phyloP scores from a whole-genome alignment of 2,113 vertebrate genomes.

The Meleagris gallopavo region DNA sequence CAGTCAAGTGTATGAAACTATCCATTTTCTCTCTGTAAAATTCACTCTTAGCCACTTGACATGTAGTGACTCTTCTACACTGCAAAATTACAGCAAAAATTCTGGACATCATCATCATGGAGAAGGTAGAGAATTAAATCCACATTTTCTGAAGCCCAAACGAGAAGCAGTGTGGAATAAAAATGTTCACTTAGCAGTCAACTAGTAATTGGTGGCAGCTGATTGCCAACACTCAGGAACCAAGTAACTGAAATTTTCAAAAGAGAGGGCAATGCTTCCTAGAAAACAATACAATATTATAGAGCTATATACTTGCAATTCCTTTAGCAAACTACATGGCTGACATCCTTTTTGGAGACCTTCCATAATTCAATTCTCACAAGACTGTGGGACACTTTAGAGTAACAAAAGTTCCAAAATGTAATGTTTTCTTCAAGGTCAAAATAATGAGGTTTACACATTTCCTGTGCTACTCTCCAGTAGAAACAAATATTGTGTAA shows the following conservation, averaged over 20 bases:
- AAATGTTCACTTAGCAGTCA: background rate
- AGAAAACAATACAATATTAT: background rate
- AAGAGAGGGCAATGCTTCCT: background rate
- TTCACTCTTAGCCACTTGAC: background rate
- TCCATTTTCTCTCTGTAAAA: background rate
- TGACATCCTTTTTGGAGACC: background rate
- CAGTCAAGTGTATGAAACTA: background rate
- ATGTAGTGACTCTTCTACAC: background rate
- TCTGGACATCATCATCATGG: background rate
- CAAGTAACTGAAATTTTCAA: background rate
- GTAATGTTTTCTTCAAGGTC: background rate
- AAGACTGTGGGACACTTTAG: background rate
- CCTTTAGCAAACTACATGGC: background rate
- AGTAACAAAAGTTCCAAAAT: background rate
- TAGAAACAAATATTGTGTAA: background rate
- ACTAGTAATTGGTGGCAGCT: background rate
- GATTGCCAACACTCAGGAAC: background rate
- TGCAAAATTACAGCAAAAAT: background rate
- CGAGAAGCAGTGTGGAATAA: background rate
- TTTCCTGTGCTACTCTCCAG: background rate
- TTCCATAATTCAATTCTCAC: background rate
- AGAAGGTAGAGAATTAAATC: background rate
- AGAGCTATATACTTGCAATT: background rate
- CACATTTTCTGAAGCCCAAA: background rate
- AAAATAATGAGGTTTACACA: background rate